Conservation (phyloP, 2,797 vertebrate species). For the Tachyglossus aculeatus region DNA sequence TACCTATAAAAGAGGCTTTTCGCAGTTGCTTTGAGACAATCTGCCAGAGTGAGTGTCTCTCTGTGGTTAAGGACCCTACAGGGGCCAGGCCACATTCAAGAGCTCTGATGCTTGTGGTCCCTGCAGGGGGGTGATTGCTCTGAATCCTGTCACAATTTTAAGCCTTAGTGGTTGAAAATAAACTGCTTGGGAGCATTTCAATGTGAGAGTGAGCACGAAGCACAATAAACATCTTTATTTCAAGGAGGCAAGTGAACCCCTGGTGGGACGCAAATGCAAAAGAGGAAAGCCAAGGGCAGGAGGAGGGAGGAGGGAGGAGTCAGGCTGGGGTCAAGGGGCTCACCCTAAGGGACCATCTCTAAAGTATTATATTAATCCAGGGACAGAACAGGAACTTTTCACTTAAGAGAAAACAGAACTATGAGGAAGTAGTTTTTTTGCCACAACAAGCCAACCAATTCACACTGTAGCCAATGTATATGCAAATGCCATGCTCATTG, state of each 20-base stretch:
- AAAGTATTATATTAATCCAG: no score
- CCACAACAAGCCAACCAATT: conserved; percentile 16
- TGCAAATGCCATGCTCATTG: conserved; percentile 38
- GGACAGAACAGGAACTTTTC: no score
- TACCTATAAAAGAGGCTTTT: conserved; percentile 70
- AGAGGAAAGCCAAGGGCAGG: background rate
- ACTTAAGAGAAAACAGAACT: no score
- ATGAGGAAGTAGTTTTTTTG: no score
- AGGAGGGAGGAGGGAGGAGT: no score
- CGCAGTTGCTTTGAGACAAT: conserved; percentile 42
- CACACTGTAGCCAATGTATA: conserved; percentile 6
- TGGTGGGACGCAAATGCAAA: background rate
- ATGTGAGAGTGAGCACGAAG: conserved; percentile 27
- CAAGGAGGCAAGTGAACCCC: conserved; percentile 32
- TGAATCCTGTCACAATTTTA: conserved; percentile 35
- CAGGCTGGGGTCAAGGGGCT: accelerated
- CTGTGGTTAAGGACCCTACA: conserved; percentile 46
- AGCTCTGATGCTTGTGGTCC: conserved; percentile 37
- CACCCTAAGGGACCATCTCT: background rate
- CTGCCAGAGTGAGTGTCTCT: conserved; percentile 49
- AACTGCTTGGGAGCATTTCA: conserved; percentile 47
- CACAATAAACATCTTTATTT: conserved; percentile 44
- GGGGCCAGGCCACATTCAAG: conserved; percentile 21
- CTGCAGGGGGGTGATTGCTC: conserved; percentile 68
- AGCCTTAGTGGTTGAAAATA: conserved; percentile 54